These are phyloP conservation scores for Malurus cyaneus DNA, from an alignment of 2,113 vertebrate species.

Conservation along the genomic window DNA sequence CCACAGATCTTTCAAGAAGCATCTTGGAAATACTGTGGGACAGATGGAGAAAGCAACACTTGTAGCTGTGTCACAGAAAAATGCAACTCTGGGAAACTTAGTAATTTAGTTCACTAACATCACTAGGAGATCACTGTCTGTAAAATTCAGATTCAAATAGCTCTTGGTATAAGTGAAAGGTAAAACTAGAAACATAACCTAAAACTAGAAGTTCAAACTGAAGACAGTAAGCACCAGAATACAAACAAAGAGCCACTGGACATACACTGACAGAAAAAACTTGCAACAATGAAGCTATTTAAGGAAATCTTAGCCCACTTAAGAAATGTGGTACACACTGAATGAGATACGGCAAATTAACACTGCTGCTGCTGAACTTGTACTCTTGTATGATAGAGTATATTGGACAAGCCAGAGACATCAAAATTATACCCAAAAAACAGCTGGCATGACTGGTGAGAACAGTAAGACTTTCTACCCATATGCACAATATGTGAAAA, in stretches of 20 bases:
- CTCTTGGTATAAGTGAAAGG: background rate
- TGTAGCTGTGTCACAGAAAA: background rate
- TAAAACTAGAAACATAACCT: background rate
- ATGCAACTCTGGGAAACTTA: background rate
- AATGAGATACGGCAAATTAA: background rate
- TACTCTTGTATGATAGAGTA: background rate
- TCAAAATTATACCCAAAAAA: background rate
- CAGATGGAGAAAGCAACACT: background rate
- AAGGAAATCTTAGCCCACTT: background rate
- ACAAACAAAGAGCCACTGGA: background rate
- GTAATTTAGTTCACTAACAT: background rate
- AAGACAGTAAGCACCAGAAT: background rate
- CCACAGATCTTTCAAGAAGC: background rate
- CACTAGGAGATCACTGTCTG: background rate
- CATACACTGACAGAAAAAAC: background rate
- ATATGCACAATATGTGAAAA: fast-evolving
- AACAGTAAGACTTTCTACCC: background rate
- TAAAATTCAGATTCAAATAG: background rate
- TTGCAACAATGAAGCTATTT: background rate
- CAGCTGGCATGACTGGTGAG: background rate
- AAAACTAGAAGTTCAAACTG: background rate
- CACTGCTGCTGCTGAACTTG: background rate
- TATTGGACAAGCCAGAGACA: background rate
- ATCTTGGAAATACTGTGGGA: background rate
- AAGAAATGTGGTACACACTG: background rate